Evolutionary conservation across 2,888 invertebrate genomes (phyloP).

Genomic region (Dugesia japonica): DNA sequence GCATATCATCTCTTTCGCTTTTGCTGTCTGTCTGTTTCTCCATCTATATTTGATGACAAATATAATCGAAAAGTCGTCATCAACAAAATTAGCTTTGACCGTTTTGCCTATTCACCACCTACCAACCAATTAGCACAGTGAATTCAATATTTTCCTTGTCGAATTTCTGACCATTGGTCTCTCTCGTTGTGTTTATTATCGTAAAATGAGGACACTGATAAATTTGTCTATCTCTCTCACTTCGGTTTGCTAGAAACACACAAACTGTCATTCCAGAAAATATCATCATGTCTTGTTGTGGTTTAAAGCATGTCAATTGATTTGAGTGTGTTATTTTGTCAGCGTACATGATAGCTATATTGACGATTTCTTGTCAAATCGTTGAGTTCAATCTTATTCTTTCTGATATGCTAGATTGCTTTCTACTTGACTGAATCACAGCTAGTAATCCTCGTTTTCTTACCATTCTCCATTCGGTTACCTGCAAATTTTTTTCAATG

Average conservation of each 20-base stretch:
- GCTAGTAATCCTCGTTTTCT: neutral
- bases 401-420: neutral
- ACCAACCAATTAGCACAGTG: neutral
- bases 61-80: slow-evolving; percentile 13
- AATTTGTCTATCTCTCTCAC: neutral
- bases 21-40: neutral
- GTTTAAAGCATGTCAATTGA: neutral
- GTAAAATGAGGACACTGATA: neutral
- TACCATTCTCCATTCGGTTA: neutral
- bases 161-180: slow-evolving; percentile 20
- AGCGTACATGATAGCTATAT: slow-evolving; percentile 10
- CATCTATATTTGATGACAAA: slow-evolving; percentile 3
- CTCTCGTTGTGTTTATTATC: neutral
- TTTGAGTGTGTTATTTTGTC: neutral
- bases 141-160: slow-evolving; percentile 20
- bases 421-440: slow-evolving; percentile 11
- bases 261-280: neutral
- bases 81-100: neutral
- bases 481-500: neutral
- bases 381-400: neutral
- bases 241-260: neutral
- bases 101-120: slow-evolving; percentile 16
- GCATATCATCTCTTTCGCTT: slow-evolving; percentile 11
- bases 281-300: neutral
- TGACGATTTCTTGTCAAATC: slow-evolving; percentile 20